Conservation (phyloP, 2,888 invertebrate species). For the Euspilapteryx auroguttella region DNA sequence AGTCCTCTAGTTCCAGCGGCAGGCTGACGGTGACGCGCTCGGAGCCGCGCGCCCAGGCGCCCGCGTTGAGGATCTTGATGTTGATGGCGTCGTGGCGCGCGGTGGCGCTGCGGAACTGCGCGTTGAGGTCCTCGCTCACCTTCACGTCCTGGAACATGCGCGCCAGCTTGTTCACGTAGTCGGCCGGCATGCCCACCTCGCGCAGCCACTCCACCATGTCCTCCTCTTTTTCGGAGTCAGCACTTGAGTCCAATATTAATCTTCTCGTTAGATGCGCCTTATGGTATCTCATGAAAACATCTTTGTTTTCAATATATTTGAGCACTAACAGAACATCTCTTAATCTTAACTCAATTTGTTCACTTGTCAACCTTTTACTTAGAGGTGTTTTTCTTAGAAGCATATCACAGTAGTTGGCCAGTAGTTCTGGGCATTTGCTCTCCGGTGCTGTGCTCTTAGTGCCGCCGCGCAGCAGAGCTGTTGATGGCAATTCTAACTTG, state of each 20-base stretch:
- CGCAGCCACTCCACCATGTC: constrained; percentile 98
- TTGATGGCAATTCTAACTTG: constrained; percentile 67
- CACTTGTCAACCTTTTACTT: constrained; percentile 93
- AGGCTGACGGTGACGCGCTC: constrained; percentile 94
- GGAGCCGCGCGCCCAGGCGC: constrained; percentile 96
- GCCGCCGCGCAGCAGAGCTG: constrained; percentile 64
- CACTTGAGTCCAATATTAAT: constrained; percentile 95
- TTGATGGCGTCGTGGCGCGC: constrained; percentile 87
- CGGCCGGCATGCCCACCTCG: constrained; percentile 99
- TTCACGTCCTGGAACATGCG: constrained; percentile 99
- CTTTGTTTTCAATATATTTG: constrained; percentile 99
- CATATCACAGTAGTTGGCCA: constrained; percentile 99
- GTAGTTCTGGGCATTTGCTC: constrained; percentile 96
- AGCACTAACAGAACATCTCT: constrained; percentile 93
- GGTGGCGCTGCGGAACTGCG: constrained; percentile 85
- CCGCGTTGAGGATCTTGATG: constrained; percentile 97
- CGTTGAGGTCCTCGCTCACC: constrained; percentile 94
- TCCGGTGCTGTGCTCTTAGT: constrained; percentile 80
- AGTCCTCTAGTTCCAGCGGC: constrained; percentile 97
- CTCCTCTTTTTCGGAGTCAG: constrained; percentile 99
- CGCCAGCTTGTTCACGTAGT: constrained; percentile 97
- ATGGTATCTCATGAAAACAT: constrained; percentile 99
- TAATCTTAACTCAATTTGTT: constrained; percentile 93
- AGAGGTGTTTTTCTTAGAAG: constrained; percentile 92
- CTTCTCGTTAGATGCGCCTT: constrained; percentile 95